These are phyloP conservation scores for Patella ulyssiponensis DNA, from an alignment of 2,888 invertebrate species.

Conservation along the genomic window DNA sequence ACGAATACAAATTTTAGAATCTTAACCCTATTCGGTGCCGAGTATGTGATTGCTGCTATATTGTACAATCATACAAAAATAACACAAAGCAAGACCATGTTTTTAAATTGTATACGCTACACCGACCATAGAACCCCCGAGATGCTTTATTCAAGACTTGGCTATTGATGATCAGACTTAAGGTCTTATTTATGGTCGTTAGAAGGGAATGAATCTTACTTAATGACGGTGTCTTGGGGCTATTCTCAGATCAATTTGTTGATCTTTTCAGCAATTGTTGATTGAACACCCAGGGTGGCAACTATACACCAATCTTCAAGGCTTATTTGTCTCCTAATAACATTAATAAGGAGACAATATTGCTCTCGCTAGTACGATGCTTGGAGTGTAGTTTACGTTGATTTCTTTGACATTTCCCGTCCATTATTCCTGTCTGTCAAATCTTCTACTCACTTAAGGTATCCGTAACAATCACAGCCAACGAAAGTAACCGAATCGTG, in stretches of 20 bases:
- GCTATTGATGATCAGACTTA: not conserved
- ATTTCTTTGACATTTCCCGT: conserved; percentile 3
- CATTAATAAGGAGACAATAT: conserved; percentile 3
- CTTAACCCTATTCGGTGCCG: too few species aligned
- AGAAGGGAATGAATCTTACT: not conserved
- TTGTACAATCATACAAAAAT: too few species aligned
- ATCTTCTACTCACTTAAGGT: too few species aligned
- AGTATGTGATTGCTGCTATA: too few species aligned
- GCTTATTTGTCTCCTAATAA: not conserved
- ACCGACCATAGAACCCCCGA: too few species aligned
- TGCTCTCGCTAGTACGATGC: not conserved
- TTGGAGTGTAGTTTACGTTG: not conserved
- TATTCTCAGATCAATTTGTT: not conserved
- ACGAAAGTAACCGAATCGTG: too few species aligned
- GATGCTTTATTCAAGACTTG: not conserved
- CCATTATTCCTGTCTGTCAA: not conserved
- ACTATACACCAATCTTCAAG: not conserved
- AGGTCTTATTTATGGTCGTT: not conserved
- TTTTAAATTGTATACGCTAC: too few species aligned
- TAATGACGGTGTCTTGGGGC: not conserved
- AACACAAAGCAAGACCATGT: too few species aligned
- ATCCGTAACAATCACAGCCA: too few species aligned
- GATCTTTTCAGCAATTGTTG: conserved; percentile 7
- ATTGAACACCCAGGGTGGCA: not conserved
- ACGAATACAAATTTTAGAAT: too few species aligned